Evolutionary conservation across 2,113 vertebrate species (phyloP).

Genomic region (Leptosomus discolor): DNA sequence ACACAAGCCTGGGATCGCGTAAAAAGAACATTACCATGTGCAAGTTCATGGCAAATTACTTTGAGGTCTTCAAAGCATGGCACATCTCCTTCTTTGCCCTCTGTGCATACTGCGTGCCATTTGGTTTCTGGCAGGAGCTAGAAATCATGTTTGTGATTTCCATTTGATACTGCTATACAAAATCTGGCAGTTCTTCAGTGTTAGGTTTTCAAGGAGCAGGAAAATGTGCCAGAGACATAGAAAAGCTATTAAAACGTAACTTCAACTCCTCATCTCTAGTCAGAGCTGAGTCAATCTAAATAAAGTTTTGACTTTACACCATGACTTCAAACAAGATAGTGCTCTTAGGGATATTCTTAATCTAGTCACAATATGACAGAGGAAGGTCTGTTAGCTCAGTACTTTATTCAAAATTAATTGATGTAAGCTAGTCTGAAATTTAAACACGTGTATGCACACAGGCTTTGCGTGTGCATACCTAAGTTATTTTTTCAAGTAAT

Average conservation of each 20-base stretch:
- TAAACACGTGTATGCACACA: background rate
- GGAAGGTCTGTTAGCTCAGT: background rate
- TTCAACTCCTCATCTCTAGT: background rate
- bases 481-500: background rate
- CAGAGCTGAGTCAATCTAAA: background rate
- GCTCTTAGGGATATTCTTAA: background rate
- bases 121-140: background rate
- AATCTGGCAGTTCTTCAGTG: background rate
- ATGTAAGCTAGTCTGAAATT: background rate
- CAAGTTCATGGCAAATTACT: background rate
- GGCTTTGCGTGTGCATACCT: background rate
- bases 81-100: background rate
- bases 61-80: background rate
- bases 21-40: background rate
- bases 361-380: background rate
- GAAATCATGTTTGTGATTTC: background rate
- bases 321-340: background rate
- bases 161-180: background rate
- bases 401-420: background rate
- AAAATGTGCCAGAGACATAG: background rate
- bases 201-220: background rate
- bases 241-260: background rate
- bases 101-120: background rate
- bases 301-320: background rate
- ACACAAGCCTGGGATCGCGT: accelerated